Base-by-base conservation (phyloP, 2,888 invertebrate species). In the Tetragnatha montana region DNA sequence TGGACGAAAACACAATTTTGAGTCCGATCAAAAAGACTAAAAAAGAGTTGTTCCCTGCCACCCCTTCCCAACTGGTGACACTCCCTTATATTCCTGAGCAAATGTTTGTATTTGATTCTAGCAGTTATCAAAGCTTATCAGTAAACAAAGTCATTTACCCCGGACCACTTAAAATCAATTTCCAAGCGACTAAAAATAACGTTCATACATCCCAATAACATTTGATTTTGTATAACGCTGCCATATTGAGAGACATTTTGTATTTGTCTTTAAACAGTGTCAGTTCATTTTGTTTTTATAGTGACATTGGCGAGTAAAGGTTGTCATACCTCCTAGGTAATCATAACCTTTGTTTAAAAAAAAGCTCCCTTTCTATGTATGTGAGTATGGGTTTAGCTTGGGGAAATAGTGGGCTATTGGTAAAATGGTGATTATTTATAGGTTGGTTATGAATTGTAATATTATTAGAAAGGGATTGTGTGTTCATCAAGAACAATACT, bases 1-100 rank as follows among this genome's bases (percentile, higher is more conserved):
- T 86, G 35, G 89, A 85, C 76, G 89, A 89, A 50, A 88, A 88
- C 71, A 89, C 84, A 8, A 50, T 89, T 21, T 68, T 89, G 14
- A 89, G 89, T 51, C 89, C 89, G 6, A 81, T 89, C 21, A 89
- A 89, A 49, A 84, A 80, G 22, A 51, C 69, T 8, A 70, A 78
- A 22, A 69, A 51, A 0, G 12, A 35, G 10, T 10, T 69, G 3
- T 22, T 74, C 14, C 10, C 71, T 0, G n/a, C 75, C 68, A 47
- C 22, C n/a, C 74, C 81, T 51, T 75, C 81, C 12, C 69, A 73
- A 47, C 71, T 89, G 14, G 71, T 81, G 17, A 89, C 81, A 4
- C 85, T 84, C 10, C 81, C 84, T 35, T 85, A 84, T 47, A 35
- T 70, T 14, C 19, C 80, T 71, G 89, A 85, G 10, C 47, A 74